Base-by-base conservation (phyloP, 1,140 invertebrate species). In the Aradophagus sp. region DNA sequence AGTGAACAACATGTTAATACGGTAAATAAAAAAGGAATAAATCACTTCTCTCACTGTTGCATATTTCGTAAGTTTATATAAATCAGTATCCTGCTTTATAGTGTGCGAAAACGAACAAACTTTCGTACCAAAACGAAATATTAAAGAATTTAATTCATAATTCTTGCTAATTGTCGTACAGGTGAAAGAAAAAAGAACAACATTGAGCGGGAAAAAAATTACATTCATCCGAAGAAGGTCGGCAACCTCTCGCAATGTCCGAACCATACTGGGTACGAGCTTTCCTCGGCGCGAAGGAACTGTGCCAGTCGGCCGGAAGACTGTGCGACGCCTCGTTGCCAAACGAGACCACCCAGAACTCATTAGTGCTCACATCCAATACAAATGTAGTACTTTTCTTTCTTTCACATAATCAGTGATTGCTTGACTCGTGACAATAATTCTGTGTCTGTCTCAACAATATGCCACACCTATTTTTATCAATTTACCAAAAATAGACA, bases 251-350 rank as follows among this genome's bases (percentile, higher is more conserved):
- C 42, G 50, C 45, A 44, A 17, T 17, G 32, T 1, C 41, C 52
- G 27, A 61, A 31, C 56, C 62, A 67, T 52, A 8, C 52, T 26
- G 36, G 44, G 63, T 52, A 66, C 62, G 66, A 74, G 71, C 65
- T 74, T 74, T 69, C 65, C 71, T 74, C 52, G 39, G 10, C 27
- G 42, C 41, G 47, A 41, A 50, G 61, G 62, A 74, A 74, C 56
- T 74, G 67, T 74, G 66, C 72, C 61, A 70, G 66, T 74, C 66
- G 72, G 72, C 56, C 72, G 66, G 72, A 70, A 70, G 65, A 70
- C 61, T 7, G 52, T 52, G 66, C 66, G 66, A 74, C 72, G 62
- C 56, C 66, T 74, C 62, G 41, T 56, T 62, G 69, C 69, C 69
- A 72, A 70, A 74, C 15, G 66, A 67, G 66, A 70, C 65, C 66